Evolutionary conservation across 2,888 invertebrate species (phyloP).

Genomic region (Leptarthrus brevirostris): DNA sequence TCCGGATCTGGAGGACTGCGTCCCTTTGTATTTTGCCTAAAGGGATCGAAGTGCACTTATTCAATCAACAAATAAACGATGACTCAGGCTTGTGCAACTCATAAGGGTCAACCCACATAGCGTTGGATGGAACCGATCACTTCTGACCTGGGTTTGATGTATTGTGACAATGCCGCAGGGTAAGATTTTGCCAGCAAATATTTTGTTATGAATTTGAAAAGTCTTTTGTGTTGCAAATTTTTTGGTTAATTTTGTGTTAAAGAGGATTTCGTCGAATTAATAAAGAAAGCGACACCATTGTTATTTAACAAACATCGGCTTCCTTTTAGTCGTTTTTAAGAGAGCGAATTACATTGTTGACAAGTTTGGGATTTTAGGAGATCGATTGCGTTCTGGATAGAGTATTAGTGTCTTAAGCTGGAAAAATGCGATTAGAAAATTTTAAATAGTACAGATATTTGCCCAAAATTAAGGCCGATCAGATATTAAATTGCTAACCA

Average conservation of each 20-base stretch:
- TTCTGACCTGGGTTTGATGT: conserved; percentile 30
- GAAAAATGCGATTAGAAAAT: no score
- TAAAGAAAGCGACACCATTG: conserved; percentile 19
- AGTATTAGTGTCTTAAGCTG: no score
- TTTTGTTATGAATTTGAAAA: neutral
- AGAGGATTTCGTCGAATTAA: conserved; percentile 14
- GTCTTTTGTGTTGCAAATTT: conserved; percentile 18
- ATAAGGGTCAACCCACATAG: conserved; percentile 45
- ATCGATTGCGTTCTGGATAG: no score
- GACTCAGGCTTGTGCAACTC: conserved; percentile 38
- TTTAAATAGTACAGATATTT: no score
- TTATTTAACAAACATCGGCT: neutral
- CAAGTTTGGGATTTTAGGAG: no score
- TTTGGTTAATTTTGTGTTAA: conserved; percentile 14
- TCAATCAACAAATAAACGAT: conserved; percentile 35
- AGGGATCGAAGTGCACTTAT: conserved; percentile 3
- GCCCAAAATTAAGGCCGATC: no score
- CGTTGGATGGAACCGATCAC: conserved; percentile 6
- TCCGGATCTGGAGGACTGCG: neutral
- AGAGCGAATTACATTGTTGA: no score
- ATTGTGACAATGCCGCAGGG: conserved; percentile 21
- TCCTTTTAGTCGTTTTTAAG: no score
- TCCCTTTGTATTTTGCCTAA: neutral
- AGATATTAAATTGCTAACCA: no score
- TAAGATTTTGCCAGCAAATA: neutral